Evolutionary conservation across 2,888 invertebrate genomes (phyloP), one percentile per base, ranked within the genome.

Genomic region (Julus scandinavius): DNA sequence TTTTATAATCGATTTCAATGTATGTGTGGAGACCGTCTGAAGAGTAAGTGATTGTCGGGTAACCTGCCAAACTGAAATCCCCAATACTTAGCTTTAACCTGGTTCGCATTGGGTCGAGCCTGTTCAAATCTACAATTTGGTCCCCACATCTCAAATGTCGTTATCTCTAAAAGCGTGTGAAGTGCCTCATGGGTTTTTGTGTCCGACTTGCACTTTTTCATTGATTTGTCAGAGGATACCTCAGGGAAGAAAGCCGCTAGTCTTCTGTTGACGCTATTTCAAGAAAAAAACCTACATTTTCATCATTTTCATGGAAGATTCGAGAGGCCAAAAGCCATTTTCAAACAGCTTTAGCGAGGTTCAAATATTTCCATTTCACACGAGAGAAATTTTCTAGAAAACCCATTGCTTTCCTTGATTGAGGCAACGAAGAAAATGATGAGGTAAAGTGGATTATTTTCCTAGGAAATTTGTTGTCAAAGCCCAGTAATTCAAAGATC

Each of bases 71-170:
- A 38, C 80, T 80, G 80, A 38, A 80, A 80, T 80, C 80, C 80
- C 38, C 80, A 80, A 80, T 80, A 40, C 80, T 80, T 80, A 80
- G 80, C 80, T 80, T 40, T 80, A 80, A 80, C 80, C 80, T 80
- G 80, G 80, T 38, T 40, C 29, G 80, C 80, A 80, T 80, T 80
- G 80, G 80, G 80, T 40, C 80, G 80, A 80, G 80, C 38, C 80
- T 80, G 80, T 80, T 80, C 80, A 80, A 80, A 80, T 80, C 80
- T 40, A 80, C 80, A 80, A 80, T 80, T 80, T 40, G 80, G 80
- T 80, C 80, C 80, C 80, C 80, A 80, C 80, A 80, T 80, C 80
- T 80, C 80, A 80, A 80, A 80, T 80, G 80, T 80, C 80, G 80
- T 80, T 80, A 80, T 80, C 80, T 80, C 80, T 80, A 80, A 80